phyloP scores from a whole-genome alignment of 1,140 invertebrate genomes.

The Wasmannia auropunctata region DNA sequence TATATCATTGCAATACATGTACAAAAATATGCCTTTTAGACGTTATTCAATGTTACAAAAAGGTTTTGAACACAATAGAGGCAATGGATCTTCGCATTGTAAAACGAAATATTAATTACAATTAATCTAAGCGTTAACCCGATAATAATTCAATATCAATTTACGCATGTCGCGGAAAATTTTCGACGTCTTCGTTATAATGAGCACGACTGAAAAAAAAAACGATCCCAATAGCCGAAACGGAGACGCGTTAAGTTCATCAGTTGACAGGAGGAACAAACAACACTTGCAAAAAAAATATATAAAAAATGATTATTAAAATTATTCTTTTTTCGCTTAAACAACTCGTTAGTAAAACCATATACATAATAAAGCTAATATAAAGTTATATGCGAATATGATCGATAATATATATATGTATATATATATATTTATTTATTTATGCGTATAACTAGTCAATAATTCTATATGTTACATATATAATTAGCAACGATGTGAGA shows the following conservation, averaged over 20 bases:
- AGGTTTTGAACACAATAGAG: constrained; percentile 55
- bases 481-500: constrained; percentile 82
- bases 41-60: constrained; percentile 53
- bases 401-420: constrained; percentile 77
- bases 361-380: constrained; percentile 74
- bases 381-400: constrained; percentile 75
- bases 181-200: not conserved
- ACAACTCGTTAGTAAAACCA: constrained; percentile 81
- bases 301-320: constrained; percentile 81
- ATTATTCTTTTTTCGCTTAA: constrained; percentile 75
- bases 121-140: constrained; percentile 21
- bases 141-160: not conserved
- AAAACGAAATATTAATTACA: constrained; percentile 42
- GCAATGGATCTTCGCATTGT: constrained; percentile 40
- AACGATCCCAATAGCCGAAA: not conserved
- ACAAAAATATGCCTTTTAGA: constrained; percentile 54
- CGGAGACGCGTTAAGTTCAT: not conserved
- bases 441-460: constrained; percentile 78
- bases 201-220: not conserved
- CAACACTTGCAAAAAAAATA: constrained; percentile 78
- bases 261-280: constrained; percentile 68
- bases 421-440: constrained; percentile 77
- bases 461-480: constrained; percentile 77
- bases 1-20: constrained; percentile 57
- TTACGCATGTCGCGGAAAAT: not conserved